These are phyloP conservation scores for Cephus rjabovi DNA, from an alignment of 2,888 invertebrate species.

Conservation along the genomic window DNA sequence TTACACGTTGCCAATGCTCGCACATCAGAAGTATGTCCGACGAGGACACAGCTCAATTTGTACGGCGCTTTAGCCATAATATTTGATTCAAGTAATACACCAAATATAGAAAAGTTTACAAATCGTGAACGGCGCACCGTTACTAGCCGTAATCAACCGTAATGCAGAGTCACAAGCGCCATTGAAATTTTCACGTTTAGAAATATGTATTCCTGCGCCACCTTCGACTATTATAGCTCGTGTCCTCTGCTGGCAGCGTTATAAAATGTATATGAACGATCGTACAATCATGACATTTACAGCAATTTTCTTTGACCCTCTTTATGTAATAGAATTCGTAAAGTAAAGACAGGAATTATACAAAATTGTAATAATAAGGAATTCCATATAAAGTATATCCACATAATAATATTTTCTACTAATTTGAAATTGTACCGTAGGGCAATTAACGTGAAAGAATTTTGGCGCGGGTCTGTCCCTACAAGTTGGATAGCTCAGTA, in stretches of 20 bases:
- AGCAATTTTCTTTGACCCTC: background rate
- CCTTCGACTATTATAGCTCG: background rate
- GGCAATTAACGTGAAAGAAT: background rate
- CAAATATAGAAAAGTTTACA: background rate
- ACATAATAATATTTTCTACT: background rate
- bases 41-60: constrained; percentile 82
- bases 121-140: background rate
- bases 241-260: background rate
- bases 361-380: background rate
- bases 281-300: background rate
- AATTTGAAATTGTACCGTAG: background rate
- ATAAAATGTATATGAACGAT: background rate
- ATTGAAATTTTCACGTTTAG: background rate
- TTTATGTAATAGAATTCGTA: background rate
- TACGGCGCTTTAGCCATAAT: constrained; percentile 68
- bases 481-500: background rate
- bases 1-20: constrained; percentile 76
- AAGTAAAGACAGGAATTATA: background rate
- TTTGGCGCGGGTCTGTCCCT: background rate
- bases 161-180: background rate
- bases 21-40: constrained; percentile 88
- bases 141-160: background rate
- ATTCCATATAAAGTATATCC: background rate
- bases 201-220: background rate
- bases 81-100: background rate